phyloP scores from a whole-genome alignment of 2,113 vertebrate species.

The Tupaia tana region DNA sequence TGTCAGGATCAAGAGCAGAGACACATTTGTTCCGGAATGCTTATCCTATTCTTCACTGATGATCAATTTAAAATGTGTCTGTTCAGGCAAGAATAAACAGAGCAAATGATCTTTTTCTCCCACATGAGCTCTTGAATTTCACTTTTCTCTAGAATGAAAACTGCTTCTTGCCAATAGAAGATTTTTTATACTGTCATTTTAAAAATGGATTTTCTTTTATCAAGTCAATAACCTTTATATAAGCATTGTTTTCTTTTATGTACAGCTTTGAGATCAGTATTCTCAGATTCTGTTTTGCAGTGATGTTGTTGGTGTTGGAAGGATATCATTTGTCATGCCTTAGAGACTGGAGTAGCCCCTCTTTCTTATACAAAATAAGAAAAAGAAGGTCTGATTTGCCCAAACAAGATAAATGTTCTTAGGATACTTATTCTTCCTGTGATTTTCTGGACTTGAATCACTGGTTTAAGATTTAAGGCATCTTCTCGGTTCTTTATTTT shows the following conservation, averaged over 20 bases:
- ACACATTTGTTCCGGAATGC: constrained; percentile 62
- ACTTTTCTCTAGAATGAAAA: constrained; percentile 70
- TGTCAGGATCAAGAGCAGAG: constrained; percentile 50
- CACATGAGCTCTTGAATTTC: constrained; percentile 71
- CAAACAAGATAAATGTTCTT: neutral
- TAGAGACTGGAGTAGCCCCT: neutral
- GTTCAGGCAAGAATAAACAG: constrained; percentile 71
- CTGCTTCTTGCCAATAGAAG: constrained; percentile 64
- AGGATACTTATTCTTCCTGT: neutral
- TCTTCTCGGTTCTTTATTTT: constrained; percentile 13
- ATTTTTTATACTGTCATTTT: constrained; percentile 75
- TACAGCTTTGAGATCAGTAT: constrained; percentile 52
- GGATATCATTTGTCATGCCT: constrained; percentile 11
- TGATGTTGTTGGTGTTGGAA: neutral
- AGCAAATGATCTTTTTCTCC: constrained; percentile 72
- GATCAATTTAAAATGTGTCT: constrained; percentile 74
- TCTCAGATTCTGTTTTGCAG: constrained; percentile 3
- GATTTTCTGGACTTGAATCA: constrained; percentile 17
- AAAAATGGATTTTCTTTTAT: constrained; percentile 77
- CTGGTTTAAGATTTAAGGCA: neutral
- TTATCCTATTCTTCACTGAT: constrained; percentile 67
- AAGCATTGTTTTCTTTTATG: constrained; percentile 47
- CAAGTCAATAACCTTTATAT: constrained; percentile 58
- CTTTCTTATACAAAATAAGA: neutral
- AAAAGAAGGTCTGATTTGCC: constrained; percentile 6